Evolutionary conservation across 2,113 vertebrate species (phyloP).

Genomic region (Psittacara wagleri): DNA sequence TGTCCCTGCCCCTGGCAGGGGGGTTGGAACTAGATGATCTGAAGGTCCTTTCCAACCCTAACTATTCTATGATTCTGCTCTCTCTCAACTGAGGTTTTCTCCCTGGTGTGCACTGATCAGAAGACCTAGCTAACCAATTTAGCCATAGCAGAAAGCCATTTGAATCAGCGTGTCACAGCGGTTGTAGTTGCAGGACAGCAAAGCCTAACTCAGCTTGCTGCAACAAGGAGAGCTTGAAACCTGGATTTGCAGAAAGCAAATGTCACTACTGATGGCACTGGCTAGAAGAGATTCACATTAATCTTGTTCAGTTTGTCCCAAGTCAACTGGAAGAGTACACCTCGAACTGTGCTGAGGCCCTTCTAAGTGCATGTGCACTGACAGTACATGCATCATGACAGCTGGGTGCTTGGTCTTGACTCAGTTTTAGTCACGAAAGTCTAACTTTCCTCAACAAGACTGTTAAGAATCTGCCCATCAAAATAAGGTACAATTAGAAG

Average conservation of each 20-base stretch:
- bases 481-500: not conserved
- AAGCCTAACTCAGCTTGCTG: not conserved
- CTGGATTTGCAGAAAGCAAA: not conserved
- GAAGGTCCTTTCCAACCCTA: too few species aligned
- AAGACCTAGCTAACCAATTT: not conserved
- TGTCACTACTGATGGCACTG: not conserved
- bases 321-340: not conserved
- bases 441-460: not conserved
- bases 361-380: not conserved
- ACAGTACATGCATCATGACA: not conserved
- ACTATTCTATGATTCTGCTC: not conserved
- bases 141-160: not conserved
- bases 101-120: rapidly evolving
- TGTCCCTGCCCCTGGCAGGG: too few species aligned
- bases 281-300: not conserved
- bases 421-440: not conserved
- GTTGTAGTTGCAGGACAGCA: not conserved
- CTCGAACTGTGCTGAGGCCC: not conserved
- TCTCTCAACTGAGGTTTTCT: not conserved
- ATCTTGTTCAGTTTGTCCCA: not conserved
- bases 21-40: too few species aligned
- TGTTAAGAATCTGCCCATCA: not conserved
- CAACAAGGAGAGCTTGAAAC: not conserved
- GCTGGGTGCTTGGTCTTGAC: not conserved
- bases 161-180: not conserved